phyloP scores from a whole-genome alignment of 2,797 vertebrate genomes.

The Myripristis murdjan region DNA sequence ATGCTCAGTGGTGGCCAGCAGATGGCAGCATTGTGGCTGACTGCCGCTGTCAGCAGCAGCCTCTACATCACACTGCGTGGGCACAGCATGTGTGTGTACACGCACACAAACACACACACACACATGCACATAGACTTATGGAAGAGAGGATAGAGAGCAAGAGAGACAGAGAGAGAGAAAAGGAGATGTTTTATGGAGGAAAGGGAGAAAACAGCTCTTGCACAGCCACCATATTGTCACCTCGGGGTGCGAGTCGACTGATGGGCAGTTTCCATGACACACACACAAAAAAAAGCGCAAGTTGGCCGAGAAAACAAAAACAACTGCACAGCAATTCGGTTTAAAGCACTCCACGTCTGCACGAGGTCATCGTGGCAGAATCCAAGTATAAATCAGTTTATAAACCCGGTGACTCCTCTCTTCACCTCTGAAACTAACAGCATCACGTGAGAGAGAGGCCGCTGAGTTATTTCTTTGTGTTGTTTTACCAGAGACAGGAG shows the following conservation, averaged over 20 bases:
- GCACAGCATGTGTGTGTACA: not conserved
- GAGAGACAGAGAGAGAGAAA: conserved; percentile 17
- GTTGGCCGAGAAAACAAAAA: no score
- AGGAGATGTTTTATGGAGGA: not conserved
- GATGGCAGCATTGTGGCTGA: conserved; percentile 55
- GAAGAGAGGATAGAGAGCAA: conserved; percentile 16
- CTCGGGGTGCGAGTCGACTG: conserved; percentile 13
- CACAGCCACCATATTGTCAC: conserved; percentile 25
- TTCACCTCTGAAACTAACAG: no score
- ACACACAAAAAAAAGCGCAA: not conserved
- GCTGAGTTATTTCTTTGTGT: no score
- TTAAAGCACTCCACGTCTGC: no score
- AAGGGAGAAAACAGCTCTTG: conserved; percentile 36
- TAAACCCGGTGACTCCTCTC: no score
- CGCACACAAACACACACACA: not conserved
- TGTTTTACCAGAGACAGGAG: no score
- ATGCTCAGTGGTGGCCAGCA: not conserved
- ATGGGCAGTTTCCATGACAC: conserved; percentile 10
- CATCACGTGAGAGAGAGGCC: no score
- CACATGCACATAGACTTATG: not conserved
- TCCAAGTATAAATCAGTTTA: no score
- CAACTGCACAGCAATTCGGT: no score
- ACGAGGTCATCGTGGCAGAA: no score
- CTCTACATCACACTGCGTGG: not conserved
- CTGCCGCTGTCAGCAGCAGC: conserved; percentile 10